Conservation (phyloP, 2,113 vertebrate genomes). For the Phasianus colchicus region DNA sequence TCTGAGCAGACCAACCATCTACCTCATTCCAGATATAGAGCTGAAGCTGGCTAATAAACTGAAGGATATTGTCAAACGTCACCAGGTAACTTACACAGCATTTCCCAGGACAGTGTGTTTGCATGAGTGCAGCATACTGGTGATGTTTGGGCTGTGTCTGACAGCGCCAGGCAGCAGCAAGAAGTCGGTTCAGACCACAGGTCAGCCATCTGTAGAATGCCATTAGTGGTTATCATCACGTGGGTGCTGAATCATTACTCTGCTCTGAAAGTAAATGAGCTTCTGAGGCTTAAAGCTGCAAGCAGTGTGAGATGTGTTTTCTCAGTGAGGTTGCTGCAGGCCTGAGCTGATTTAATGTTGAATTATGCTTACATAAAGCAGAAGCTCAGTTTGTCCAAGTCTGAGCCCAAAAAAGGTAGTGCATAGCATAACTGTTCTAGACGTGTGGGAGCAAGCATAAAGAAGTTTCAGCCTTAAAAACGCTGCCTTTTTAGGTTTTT, state of each 20-base stretch:
- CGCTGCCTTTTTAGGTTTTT: neutral
- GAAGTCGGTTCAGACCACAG: neutral
- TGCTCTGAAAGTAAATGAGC: neutral
- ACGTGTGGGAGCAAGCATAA: neutral
- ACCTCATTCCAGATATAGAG: slow-evolving; percentile 92
- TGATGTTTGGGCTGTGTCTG: neutral
- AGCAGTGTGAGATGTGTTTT: neutral
- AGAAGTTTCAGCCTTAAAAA: neutral
- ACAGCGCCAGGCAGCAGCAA: neutral
- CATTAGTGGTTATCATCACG: rapidly evolving
- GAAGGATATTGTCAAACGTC: slow-evolving; percentile 97
- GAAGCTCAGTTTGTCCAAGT: neutral
- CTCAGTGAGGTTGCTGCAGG: neutral
- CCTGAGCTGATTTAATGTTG: rapidly evolving
- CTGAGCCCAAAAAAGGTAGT: neutral
- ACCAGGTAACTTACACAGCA: slow-evolving; percentile 84
- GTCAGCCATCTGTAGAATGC: rapidly evolving
- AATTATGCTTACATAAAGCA: neutral
- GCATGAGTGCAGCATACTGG: rapidly evolving
- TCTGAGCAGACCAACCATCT: slow-evolving; percentile 93
- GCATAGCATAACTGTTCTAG: neutral
- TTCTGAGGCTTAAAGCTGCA: neutral
- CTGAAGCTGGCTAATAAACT: slow-evolving; percentile 93
- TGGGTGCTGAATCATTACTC: neutral
- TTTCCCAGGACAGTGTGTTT: neutral